Base-by-base conservation (phyloP, 2,113 vertebrate species). In the Gulo gulo region DNA sequence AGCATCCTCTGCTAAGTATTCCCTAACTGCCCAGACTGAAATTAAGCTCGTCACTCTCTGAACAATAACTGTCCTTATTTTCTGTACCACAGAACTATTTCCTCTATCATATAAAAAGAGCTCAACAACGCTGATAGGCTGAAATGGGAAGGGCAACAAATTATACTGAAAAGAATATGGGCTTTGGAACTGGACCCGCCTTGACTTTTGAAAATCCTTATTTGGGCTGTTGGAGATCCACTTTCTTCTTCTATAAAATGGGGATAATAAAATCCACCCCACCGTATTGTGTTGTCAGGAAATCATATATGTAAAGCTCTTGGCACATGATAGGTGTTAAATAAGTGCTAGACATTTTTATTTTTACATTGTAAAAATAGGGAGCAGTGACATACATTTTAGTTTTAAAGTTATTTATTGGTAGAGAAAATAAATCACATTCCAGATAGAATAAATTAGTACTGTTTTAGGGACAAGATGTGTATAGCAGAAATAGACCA, bases 291-390 rank as follows among this genome's bases (percentile, higher is more conserved):
- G 36, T 36, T 18, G 50, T 83, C 26, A 80, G 10, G 31, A 88
- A 26, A 73, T 82, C 15, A n/a, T 63, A 23, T 29, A 42, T 23
- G 5, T 79, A 39, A 95, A 94, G 42, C 8, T 79, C 78, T 82
- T 82, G 63, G 18, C 14, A 93, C 39, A 47, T 23, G 34, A 20
- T 57, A 69, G 52, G 16, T 88, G 21, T 79, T 85, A 89, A 94
- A 39, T 59, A 67, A 91, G 42, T 76, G 71, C 2, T 31, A 94
- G 18, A 39, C 4, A 18, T 52, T 92, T 90, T 57, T 47, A 57
- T 67, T 96, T 90, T 94, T 90, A 71, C 5, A 36, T 69, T 55
- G n/a, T 71, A 97, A 88, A 93, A n/a, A 57, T 50, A 74, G 16
- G 3, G 15, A 90, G 45, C 18, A 79, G 31, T 83, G 57, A 67